These are phyloP conservation scores for Biston stratarius DNA, from an alignment of 2,888 invertebrate genomes.

Conservation along the genomic window DNA sequence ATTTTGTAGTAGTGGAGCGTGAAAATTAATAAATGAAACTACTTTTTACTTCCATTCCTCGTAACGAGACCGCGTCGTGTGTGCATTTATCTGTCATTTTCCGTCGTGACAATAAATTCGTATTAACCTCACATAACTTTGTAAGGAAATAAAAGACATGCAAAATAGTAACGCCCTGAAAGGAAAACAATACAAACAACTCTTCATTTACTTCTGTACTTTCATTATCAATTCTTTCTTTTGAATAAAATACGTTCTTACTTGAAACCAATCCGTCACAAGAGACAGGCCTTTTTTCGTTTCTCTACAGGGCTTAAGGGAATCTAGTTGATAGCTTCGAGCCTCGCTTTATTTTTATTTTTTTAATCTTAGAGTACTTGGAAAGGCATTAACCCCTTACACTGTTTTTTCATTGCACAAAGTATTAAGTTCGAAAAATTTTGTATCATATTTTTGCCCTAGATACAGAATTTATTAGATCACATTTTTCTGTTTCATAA, in stretches of 20 bases:
- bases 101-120: too few relatives aligned
- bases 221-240: slow-evolving; percentile 11
- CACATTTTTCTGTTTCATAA: neutral
- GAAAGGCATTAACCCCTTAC: slow-evolving; percentile 1
- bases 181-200: neutral
- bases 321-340: slow-evolving; percentile 22
- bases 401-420: neutral
- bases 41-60: too few relatives aligned
- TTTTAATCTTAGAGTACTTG: slow-evolving; percentile 4
- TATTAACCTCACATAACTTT: too few relatives aligned
- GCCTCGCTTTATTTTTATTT: slow-evolving; percentile 15
- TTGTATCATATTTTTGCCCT: neutral
- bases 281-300: slow-evolving; percentile 13
- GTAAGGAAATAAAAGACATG: neutral
- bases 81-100: too few relatives aligned
- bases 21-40: too few relatives aligned
- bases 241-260: slow-evolving; percentile 17
- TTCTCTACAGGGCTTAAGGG: slow-evolving; percentile 17
- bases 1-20: too few relatives aligned
- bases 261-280: slow-evolving; percentile 24
- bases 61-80: too few relatives aligned
- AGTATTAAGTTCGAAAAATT: neutral
- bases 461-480: too few relatives aligned
- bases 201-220: slow-evolving; percentile 9
- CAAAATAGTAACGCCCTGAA: neutral